phyloP scores from a whole-genome alignment of 1,140 invertebrate genomes.

The Meloidogyne hapla region DNA sequence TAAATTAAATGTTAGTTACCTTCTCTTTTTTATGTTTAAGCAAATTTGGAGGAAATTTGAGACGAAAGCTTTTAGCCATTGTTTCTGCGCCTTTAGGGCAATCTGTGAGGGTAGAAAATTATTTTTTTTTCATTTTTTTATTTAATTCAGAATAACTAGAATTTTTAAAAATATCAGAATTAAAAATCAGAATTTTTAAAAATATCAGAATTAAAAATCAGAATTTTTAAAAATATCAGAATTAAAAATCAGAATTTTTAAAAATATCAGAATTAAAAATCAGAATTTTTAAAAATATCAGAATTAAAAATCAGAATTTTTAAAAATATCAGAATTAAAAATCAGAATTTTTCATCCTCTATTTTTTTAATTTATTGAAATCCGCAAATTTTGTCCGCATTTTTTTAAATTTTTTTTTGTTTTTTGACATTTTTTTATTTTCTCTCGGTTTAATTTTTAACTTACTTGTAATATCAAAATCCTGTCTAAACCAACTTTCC shows the following conservation, averaged over 20 bases:
- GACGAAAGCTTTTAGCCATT: constrained; percentile 36
- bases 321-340: no score
- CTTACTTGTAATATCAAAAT: constrained; percentile 40
- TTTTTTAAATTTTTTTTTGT: not conserved
- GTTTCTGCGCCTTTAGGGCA: constrained; percentile 40
- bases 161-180: not conserved
- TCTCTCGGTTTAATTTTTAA: no score
- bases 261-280: no score
- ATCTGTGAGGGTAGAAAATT: constrained; percentile 32
- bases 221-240: no score
- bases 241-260: no score
- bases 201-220: no score
- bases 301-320: no score
- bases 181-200: not conserved
- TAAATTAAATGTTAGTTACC: not conserved
- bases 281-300: not conserved
- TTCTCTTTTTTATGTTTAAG: constrained; percentile 49
- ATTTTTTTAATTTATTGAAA: no score
- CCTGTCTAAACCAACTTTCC: constrained; percentile 39
- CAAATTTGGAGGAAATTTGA: constrained; percentile 49
- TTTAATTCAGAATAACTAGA: no score
- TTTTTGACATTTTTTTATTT: no score
- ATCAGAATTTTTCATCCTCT: no score
- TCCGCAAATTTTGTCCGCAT: no score
- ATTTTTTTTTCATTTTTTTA: not conserved